phyloP scores from a whole-genome alignment of 1,140 invertebrate genomes.

The Orussus abietinus region DNA sequence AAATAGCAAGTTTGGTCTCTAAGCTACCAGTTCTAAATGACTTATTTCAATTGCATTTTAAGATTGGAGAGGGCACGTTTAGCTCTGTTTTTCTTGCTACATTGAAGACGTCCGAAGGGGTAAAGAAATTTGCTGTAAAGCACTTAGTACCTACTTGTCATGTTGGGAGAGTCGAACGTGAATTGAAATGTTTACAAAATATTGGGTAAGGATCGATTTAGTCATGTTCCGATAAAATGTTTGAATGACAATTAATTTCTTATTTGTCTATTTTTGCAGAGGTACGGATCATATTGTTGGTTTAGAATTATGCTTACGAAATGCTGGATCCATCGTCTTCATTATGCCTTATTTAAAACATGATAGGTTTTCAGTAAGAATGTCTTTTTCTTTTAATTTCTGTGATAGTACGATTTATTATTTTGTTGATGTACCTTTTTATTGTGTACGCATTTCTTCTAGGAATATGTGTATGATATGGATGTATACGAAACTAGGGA shows the following conservation, averaged over 20 bases:
- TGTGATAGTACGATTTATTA: background rate
- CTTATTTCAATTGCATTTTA: slow-evolving; percentile 64
- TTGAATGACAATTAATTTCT: slow-evolving; percentile 5
- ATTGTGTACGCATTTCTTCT: slow-evolving; percentile 33
- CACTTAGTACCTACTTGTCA: slow-evolving; percentile 80
- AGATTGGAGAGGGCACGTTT: slow-evolving; percentile 78
- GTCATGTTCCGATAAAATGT: slow-evolving; percentile 3
- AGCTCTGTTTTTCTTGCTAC: slow-evolving; percentile 76
- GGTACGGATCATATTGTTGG: slow-evolving; percentile 80
- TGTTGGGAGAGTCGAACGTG: slow-evolving; percentile 70
- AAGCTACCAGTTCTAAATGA: slow-evolving; percentile 60
- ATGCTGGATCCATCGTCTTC: slow-evolving; percentile 78
- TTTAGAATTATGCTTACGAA: slow-evolving; percentile 72
- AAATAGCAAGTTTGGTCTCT: slow-evolving; percentile 22
- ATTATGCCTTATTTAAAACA: slow-evolving; percentile 89
- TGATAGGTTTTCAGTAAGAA: slow-evolving; percentile 70
- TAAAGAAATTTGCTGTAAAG: slow-evolving; percentile 72
- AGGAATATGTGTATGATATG: slow-evolving; percentile 77
- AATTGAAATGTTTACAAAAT: slow-evolving; percentile 72
- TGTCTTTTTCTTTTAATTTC: too few relatives aligned
- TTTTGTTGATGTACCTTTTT: background rate
- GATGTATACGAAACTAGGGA: slow-evolving; percentile 66
- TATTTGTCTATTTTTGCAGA: slow-evolving; percentile 53
- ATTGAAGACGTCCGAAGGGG: slow-evolving; percentile 56
- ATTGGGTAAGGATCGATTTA: slow-evolving; percentile 64